phyloP scores from a whole-genome alignment of 1,140 invertebrate genomes.

The Drosophila prosaltans region DNA sequence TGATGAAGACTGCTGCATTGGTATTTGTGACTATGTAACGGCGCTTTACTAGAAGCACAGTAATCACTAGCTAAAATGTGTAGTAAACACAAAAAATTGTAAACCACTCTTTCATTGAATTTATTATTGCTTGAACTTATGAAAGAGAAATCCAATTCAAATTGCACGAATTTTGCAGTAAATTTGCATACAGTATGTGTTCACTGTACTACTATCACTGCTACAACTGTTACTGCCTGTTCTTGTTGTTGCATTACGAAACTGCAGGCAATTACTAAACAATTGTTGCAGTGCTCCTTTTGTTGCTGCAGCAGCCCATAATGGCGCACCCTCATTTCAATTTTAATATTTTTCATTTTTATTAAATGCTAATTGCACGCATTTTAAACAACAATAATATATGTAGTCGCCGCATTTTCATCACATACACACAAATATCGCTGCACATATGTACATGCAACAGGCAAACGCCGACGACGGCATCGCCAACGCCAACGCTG shows the following conservation, averaged over 20 bases:
- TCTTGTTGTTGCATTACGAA: constrained; percentile 59
- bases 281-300: constrained; percentile 49
- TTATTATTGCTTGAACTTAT: too few relatives aligned
- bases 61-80: neutral
- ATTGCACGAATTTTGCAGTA: neutral
- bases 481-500: constrained; percentile 46
- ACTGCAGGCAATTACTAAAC: constrained; percentile 69
- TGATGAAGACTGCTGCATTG: constrained; percentile 19
- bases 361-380: constrained; percentile 77
- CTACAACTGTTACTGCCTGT: constrained; percentile 38
- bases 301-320: constrained; percentile 44
- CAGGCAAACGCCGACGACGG: constrained; percentile 50
- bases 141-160: too few relatives aligned
- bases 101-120: too few relatives aligned
- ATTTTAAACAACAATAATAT: constrained; percentile 46
- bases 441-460: constrained; percentile 12
- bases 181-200: neutral
- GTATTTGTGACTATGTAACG: constrained; percentile 38
- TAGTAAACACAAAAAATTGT: neutral
- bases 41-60: constrained; percentile 47
- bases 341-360: constrained; percentile 54
- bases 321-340: constrained; percentile 52
- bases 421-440: constrained; percentile 24
- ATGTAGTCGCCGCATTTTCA: constrained; percentile 50
- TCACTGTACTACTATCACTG: constrained; percentile 36